A percentile compares a stretch with the other conserved stretches of the same genome.
phyloP scores from a whole-genome alignment of 1,140 invertebrate species.

The Drosophila nikananu region DNA sequence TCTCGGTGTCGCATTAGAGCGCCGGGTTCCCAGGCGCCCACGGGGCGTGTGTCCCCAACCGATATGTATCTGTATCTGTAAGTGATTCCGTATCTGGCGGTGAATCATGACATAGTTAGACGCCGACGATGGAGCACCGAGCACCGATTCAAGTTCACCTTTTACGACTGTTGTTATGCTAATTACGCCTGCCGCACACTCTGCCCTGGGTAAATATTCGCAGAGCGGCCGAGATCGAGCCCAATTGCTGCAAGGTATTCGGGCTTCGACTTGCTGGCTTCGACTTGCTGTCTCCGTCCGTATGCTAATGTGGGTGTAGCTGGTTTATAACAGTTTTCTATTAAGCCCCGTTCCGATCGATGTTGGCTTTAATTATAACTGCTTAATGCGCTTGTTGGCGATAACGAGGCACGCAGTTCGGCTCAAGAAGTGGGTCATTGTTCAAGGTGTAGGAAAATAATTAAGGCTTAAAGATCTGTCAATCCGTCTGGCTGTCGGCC shows the following conservation, averaged over 20 bases:
- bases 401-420: slow-evolving; percentile 22
- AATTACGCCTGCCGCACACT: slow-evolving; percentile 53
- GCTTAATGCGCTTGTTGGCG: slow-evolving; percentile 48
- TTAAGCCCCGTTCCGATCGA: slow-evolving; percentile 33
- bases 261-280: slow-evolving; percentile 12
- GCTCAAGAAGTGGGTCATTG: slow-evolving; percentile 62
- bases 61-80: slow-evolving; percentile 31
- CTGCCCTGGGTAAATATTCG: slow-evolving; percentile 18
- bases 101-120: slow-evolving; percentile 76
- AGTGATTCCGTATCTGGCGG: slow-evolving; percentile 31
- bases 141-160: slow-evolving; percentile 71
- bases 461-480: slow-evolving; percentile 31
- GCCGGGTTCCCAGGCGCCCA: slow-evolving; percentile 15
- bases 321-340: slow-evolving; percentile 67
- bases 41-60: slow-evolving; percentile 9
- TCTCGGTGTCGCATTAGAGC: slow-evolving; percentile 19
- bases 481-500: slow-evolving; percentile 11
- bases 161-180: slow-evolving; percentile 61
- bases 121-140: slow-evolving; percentile 24
- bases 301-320: slow-evolving; percentile 78
- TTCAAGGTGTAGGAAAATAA: slow-evolving; percentile 46
- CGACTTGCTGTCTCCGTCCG: background rate
- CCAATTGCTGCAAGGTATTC: slow-evolving; percentile 36
- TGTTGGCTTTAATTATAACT: slow-evolving; percentile 68
- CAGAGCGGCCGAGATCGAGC: slow-evolving; percentile 6